Base-by-base conservation (phyloP, 2,113 vertebrate species). In the Seriola quinqueradiata region DNA sequence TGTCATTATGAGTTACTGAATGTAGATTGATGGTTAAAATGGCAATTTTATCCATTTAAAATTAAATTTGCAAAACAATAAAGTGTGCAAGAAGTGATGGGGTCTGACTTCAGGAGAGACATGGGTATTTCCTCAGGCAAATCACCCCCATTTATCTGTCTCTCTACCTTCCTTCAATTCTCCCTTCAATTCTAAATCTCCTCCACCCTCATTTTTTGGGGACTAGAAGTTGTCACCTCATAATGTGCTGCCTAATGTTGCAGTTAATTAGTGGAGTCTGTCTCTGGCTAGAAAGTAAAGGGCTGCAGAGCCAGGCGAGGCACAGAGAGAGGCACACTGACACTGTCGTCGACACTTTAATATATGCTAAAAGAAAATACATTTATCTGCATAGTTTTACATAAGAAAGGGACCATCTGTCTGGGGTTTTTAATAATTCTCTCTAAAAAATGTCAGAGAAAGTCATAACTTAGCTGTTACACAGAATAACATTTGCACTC, bases 301-400 rank as follows among this genome's bases (percentile, higher is more conserved):
- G 32, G 48, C 71, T 71, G 52, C 60, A 76, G 72, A 84, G 71
- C 34, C 66, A 66, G n/a, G 36, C 38, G 21, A 66, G 64, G 61
- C 0, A 40, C 50, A 44, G 44, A 19, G 55, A 75, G 77, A 38
- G 14, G 60, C 75, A 77, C 76, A 57, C 85, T 86, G 81, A 89
- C 85, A 91, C 75, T 77, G 54, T 86, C 75, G 83, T 70, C 72
- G 32, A 63, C 81, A 86, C 81, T 87, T 82, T 92, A 92, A 93
- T 91, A 89, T 88, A 93, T 91, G 90, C 61, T 90, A 90, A 92
- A 93, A 90, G 86, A 89, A 92, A 92, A 91, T 64, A 75, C 83
- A 87, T 91, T 90, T 83, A 93, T 92, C 84, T 93, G 91, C 87
- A 93, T 93, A 90, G 83, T 88, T 93, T 91, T 87, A 89, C 87